Evolutionary conservation across 2,888 invertebrate species (phyloP).

Genomic region (Drosophila nr. fundita): DNA sequence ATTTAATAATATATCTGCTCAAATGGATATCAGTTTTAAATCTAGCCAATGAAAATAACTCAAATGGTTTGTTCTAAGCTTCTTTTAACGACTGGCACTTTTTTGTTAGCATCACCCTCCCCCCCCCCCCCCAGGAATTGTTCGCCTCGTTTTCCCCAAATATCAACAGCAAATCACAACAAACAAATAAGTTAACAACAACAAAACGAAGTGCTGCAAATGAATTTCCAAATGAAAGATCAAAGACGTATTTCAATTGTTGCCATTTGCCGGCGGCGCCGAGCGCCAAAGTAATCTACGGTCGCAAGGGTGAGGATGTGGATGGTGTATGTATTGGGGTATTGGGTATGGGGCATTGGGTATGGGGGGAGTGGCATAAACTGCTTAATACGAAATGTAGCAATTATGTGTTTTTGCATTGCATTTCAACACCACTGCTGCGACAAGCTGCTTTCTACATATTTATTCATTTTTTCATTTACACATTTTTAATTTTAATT

Average conservation of each 20-base stretch:
- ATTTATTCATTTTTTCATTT: conserved; percentile 79
- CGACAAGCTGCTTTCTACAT: conserved; percentile 44
- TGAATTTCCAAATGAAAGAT: conserved; percentile 79
- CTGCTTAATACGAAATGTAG: conserved; percentile 78
- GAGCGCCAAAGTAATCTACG: conserved; percentile 42
- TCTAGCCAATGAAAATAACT: conserved; percentile 6
- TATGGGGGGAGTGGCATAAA: conserved; percentile 39
- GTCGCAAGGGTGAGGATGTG: background rate
- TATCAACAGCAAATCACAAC: conserved; percentile 17
- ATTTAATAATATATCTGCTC: background rate
- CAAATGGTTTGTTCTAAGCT: background rate
- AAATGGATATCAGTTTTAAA: background rate
- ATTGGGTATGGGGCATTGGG: background rate
- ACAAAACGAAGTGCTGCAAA: conserved; percentile 52
- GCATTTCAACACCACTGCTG: conserved; percentile 21
- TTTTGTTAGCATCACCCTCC: background rate
- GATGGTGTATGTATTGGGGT: background rate
- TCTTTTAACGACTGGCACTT: background rate
- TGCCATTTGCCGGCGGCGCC: conserved; percentile 76
- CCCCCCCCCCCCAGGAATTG: background rate
- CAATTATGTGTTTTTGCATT: conserved; percentile 59
- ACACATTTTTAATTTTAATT: conserved; percentile 78
- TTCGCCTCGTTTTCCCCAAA: background rate
- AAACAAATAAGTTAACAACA: conserved; percentile 4
- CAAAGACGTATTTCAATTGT: conserved; percentile 77